Evolutionary conservation across 2,888 invertebrate genomes (phyloP).

Genomic region (Clunio marinus): DNA sequence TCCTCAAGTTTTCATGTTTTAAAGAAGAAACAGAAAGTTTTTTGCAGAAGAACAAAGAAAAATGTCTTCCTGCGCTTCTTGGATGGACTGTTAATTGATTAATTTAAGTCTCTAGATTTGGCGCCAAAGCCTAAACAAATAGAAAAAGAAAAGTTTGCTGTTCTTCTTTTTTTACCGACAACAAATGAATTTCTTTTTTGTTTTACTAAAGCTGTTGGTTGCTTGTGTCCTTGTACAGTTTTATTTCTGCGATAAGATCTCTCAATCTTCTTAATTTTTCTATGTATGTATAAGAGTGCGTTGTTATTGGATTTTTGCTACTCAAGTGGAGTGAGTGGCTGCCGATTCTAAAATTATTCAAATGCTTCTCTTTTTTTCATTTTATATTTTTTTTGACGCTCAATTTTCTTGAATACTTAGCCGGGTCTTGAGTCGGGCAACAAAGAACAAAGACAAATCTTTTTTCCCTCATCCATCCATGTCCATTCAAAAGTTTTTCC

Average conservation of each 20-base stretch:
- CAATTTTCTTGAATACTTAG: not conserved
- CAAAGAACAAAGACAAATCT: not conserved
- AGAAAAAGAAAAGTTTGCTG: too few relatives aligned
- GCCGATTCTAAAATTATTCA: not conserved
- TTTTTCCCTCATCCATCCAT: not conserved
- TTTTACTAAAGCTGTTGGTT: not conserved
- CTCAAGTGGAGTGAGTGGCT: not conserved
- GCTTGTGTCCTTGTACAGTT: not conserved
- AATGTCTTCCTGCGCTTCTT: not conserved
- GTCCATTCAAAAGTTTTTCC: not conserved
- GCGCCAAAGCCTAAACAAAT: constrained; percentile 26
- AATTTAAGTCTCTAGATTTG: constrained; percentile 21
- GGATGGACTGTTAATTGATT: constrained; percentile 25
- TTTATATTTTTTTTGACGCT: too few relatives aligned
- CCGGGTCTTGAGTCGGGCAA: not conserved
- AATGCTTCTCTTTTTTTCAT: too few relatives aligned
- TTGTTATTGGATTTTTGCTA: too few relatives aligned
- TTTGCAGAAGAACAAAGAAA: not conserved
- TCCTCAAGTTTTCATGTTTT: too few relatives aligned
- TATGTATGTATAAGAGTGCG: not conserved
- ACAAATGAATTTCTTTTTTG: not conserved
- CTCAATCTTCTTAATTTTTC: not conserved
- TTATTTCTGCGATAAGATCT: not conserved
- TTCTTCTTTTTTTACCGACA: too few relatives aligned
- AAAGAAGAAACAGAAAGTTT: constrained; percentile 1